Conservation (phyloP, 2,113 vertebrate genomes). For the Pachypanchax playfairii region DNA sequence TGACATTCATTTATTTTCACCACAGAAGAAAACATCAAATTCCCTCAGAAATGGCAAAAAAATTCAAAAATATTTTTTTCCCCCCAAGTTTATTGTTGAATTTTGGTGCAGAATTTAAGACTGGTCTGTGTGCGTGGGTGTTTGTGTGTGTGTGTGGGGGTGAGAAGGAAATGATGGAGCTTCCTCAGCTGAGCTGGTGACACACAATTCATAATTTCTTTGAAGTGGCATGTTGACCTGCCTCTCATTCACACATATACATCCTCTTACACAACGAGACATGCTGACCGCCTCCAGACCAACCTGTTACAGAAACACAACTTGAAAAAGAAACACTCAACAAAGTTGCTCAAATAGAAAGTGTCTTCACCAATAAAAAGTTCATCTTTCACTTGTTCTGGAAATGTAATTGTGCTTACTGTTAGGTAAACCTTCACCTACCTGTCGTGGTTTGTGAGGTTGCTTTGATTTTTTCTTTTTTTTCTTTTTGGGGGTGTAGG, state of each 20-base stretch:
- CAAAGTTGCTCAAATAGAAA: constrained; percentile 32
- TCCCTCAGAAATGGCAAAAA: not conserved
- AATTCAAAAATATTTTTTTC: too few species aligned
- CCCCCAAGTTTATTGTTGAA: too few species aligned
- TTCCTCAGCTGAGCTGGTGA: constrained; percentile 29
- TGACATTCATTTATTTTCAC: not conserved
- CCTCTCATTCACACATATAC: constrained; percentile 10
- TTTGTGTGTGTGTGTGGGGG: not conserved
- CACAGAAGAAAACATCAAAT: not conserved
- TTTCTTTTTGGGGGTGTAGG: too few species aligned
- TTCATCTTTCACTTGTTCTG: constrained; percentile 23
- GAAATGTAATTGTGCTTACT: constrained; percentile 34
- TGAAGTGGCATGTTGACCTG: constrained; percentile 44
- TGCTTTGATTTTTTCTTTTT: constrained; percentile 24
- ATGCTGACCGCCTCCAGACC: constrained; percentile 5
- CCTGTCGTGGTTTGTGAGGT: constrained; percentile 23
- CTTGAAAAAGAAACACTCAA: too few species aligned
- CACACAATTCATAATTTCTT: constrained; percentile 18
- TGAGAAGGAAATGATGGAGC: constrained; percentile 1
- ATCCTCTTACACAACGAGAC: not conserved
- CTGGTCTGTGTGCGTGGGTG: too few species aligned
- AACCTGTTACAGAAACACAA: not conserved
- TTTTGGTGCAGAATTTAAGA: too few species aligned
- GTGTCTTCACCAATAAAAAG: not conserved
- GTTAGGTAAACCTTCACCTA: not conserved